Base-by-base conservation (phyloP, 2,888 invertebrate genomes). In the Mimachlamys varia region DNA sequence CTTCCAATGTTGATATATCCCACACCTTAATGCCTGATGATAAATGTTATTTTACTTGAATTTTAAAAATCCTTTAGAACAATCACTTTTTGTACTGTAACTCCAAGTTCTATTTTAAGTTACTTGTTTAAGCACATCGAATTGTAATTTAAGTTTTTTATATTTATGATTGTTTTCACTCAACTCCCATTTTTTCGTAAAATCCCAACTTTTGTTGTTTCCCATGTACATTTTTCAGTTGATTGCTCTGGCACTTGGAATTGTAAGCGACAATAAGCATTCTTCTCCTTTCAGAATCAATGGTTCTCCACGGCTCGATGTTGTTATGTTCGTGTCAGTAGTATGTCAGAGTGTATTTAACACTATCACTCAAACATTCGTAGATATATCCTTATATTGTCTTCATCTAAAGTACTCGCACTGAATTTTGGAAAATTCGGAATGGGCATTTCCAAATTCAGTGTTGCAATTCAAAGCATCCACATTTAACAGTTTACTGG, bases 271-370 rank as follows among this genome's bases (percentile, higher is more conserved):
- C 76, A 76, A 33, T 76, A 10, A 33, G 33, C 17, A 27, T 76
- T 76, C 27, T 27, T 76, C 76, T 76, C 76, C 76, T 76, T 76
- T 76, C 76, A 76, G 76, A 76, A 27, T 76, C 76, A 27, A 76
- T 33, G 76, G 76, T 76, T 76, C 76, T 22, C 33, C 76, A 33
- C 27, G 76, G 0, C 76, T 76, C 76, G 76, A 33, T 76, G 76
- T 76, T 76, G 76, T 76, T 27, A 27, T 76, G 76, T 76, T 76
- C 76, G 76, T 76, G 76, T 76, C 22, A 27, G 76, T 76, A 76
- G 33, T 76, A 1, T 76, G 76, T 7, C 27, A 12, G 33, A 27
- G 76, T 76, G 76, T 76, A 7, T 76, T 33, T 76, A 76, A 76
- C 76, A 33, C 33, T 0, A 12, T 76, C 1, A 27, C 17, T 33